A percentile compares a stretch with the other conserved stretches of the same genome.
Evolutionary conservation across 2,888 invertebrate species (phyloP).

Genomic region (Cheilosia pagana): DNA sequence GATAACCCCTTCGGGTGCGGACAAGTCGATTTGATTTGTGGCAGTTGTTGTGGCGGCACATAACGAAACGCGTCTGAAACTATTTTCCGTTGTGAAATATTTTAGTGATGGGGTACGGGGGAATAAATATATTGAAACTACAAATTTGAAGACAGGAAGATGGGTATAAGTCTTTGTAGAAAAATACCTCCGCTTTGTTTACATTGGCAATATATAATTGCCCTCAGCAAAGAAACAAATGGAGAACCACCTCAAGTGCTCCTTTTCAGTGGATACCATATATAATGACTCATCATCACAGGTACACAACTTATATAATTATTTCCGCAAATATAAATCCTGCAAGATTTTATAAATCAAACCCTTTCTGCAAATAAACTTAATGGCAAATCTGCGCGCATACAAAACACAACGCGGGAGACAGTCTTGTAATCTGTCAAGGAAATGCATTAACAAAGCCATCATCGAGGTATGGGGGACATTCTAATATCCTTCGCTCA

Average conservation of each 20-base stretch:
- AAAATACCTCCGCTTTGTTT: too few species aligned
- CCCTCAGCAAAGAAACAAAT: not conserved
- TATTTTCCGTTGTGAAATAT: constrained; percentile 3
- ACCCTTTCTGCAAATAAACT: constrained; percentile 69
- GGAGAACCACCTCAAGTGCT: not conserved
- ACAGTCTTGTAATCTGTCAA: constrained; percentile 55
- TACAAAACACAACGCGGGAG: constrained; percentile 30
- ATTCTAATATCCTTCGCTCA: constrained; percentile 60
- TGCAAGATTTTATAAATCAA: constrained; percentile 59
- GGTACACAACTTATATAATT: constrained; percentile 64
- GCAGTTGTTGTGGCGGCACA: constrained; percentile 58
- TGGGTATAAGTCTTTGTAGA: too few species aligned
- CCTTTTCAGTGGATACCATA: not conserved
- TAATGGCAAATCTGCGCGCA: constrained; percentile 60
- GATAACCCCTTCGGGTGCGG: constrained; percentile 56
- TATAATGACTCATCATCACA: not conserved
- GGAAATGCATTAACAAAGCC: constrained; percentile 60
- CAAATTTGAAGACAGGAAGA: too few species aligned
- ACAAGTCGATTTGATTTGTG: constrained; percentile 72
- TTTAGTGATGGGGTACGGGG: too few species aligned
- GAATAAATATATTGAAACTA: too few species aligned
- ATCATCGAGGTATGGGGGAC: constrained; percentile 30
- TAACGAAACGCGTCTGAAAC: constrained; percentile 26
- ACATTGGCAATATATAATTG: too few species aligned
- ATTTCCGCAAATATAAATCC: constrained; percentile 72